A percentile compares a stretch with the other conserved stretches of the same genome.
Evolutionary conservation across 1,140 invertebrate species (phyloP).

Genomic region (Aphis craccivora): DNA sequence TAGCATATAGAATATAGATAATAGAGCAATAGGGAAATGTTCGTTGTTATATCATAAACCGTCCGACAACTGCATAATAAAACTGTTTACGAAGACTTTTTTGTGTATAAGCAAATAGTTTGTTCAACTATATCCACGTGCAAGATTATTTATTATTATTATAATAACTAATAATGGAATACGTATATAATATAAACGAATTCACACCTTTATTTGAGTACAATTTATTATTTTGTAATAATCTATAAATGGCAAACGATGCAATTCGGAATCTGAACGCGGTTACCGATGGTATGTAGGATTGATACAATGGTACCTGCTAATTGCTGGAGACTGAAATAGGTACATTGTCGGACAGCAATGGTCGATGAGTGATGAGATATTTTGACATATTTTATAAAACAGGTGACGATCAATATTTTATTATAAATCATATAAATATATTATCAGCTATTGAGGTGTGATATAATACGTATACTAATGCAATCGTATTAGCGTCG

Average conservation of each 20-base stretch:
- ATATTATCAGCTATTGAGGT: background rate
- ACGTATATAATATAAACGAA: background rate
- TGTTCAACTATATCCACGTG: background rate
- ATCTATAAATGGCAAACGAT: too few relatives aligned
- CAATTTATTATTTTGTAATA: background rate
- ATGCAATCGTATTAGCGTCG: background rate
- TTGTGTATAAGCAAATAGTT: background rate
- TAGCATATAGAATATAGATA: background rate
- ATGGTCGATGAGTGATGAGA: background rate
- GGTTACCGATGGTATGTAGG: too few relatives aligned
- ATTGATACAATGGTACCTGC: too few relatives aligned
- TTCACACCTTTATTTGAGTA: background rate
- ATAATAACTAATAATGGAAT: background rate
- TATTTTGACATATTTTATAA: too few relatives aligned
- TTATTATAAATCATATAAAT: background rate
- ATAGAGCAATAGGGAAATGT: background rate
- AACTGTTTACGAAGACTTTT: constrained; percentile 1
- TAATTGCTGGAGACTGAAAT: too few relatives aligned
- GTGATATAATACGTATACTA: background rate
- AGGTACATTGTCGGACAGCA: background rate
- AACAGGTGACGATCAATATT: background rate
- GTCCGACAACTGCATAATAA: background rate
- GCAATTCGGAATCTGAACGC: too few relatives aligned
- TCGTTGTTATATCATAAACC: background rate
- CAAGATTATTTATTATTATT: background rate